phyloP scores from a whole-genome alignment of 2,113 vertebrate genomes.

The Hippocampus zosterae region DNA sequence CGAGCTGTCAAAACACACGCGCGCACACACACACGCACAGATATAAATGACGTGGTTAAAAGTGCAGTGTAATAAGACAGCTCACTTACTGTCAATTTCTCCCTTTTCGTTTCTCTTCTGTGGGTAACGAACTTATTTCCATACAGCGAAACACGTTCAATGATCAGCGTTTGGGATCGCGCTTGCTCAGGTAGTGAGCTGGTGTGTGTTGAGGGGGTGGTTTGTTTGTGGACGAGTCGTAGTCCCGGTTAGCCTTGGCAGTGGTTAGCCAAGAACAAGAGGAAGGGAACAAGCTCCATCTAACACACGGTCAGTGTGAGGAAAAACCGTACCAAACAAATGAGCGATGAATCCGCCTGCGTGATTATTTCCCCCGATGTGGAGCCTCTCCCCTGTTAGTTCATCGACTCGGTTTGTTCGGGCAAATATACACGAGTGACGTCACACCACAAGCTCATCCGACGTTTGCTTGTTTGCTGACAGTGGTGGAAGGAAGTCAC shows the following conservation, averaged over 20 bases:
- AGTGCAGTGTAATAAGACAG: background rate
- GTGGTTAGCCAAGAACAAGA: background rate
- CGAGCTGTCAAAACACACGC: constrained; percentile 13
- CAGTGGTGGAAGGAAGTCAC: background rate
- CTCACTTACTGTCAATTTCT: constrained; percentile 17
- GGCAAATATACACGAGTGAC: constrained; percentile 1
- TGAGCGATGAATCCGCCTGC: background rate
- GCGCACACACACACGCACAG: too few relatives aligned
- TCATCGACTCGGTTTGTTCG: background rate
- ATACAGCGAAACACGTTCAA: constrained; percentile 10
- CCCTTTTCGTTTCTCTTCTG: background rate
- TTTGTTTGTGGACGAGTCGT: background rate
- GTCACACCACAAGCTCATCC: background rate
- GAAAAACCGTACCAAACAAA: background rate
- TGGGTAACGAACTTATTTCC: constrained; percentile 9
- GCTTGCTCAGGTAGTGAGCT: constrained; percentile 2
- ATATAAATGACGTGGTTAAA: constrained; percentile 23
- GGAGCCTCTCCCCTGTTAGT: background rate
- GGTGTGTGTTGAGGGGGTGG: background rate
- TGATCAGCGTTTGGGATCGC: constrained; percentile 6
- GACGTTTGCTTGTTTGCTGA: background rate
- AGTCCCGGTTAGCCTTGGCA: background rate
- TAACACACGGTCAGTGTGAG: background rate
- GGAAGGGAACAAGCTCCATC: background rate
- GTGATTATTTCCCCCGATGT: background rate